These are phyloP conservation scores for Ceratosolen solmsi DNA, from an alignment of 1,140 invertebrate genomes.

Conservation along the genomic window DNA sequence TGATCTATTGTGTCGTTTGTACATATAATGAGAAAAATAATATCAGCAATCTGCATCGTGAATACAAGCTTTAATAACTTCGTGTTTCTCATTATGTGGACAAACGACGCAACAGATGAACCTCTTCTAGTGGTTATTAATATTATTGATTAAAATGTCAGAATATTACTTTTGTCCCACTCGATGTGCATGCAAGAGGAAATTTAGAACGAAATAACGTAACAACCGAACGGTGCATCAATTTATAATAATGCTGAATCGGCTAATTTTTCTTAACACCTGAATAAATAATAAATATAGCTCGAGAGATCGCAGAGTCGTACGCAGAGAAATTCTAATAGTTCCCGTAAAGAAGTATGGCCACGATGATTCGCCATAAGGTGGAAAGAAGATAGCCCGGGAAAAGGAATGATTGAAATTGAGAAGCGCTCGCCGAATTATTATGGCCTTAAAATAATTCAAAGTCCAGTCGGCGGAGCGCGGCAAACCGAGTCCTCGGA, in stretches of 20 bases:
- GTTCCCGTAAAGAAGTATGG: neutral
- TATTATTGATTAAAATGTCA: neutral
- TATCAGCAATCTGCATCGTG: neutral
- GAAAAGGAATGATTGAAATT: too few relatives aligned
- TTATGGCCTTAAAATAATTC: neutral
- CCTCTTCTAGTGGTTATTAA: neutral
- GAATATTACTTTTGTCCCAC: neutral
- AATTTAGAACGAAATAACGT: too few relatives aligned
- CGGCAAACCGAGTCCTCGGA: neutral
- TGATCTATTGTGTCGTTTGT: neutral
- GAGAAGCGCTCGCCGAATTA: too few relatives aligned
- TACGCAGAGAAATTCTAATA: neutral
- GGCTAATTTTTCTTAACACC: too few relatives aligned
- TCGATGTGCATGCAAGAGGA: too few relatives aligned
- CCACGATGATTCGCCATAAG: too few relatives aligned
- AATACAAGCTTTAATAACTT: neutral
- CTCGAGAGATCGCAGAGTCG: too few relatives aligned
- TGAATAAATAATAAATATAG: too few relatives aligned
- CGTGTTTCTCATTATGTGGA: neutral
- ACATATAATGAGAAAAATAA: slow-evolving; percentile 9
- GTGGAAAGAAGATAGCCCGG: too few relatives aligned
- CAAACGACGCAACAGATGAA: neutral
- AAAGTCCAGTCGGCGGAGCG: neutral
- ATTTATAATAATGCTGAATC: too few relatives aligned
- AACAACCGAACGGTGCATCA: too few relatives aligned